Evolutionary conservation across 2,797 vertebrate genomes (phyloP).

Genomic region (Leuciscus waleckii): DNA sequence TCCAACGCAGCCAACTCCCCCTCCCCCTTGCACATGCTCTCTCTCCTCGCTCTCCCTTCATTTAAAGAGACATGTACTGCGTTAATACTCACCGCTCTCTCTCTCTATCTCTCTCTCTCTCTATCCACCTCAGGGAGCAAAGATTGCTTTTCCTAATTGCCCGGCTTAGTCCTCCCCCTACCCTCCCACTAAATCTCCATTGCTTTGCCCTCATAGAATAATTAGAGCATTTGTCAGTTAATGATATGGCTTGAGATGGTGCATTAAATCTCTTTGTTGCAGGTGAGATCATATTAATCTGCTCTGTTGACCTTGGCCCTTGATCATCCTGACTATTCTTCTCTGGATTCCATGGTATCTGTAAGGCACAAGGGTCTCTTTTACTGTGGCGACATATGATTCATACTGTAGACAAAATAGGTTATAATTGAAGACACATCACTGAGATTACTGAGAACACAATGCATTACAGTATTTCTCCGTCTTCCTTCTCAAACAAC

Average conservation of each 20-base stretch:
- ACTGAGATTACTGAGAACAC: not conserved
- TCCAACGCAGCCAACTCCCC: conserved; percentile 72
- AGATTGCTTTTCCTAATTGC: conserved; percentile 55
- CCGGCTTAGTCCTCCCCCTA: conserved; percentile 43
- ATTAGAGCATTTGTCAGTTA: conserved; percentile 53
- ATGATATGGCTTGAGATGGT: conserved; percentile 39
- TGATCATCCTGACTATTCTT: not conserved
- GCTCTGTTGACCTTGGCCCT: conserved; percentile 36
- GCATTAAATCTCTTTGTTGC: conserved; percentile 31
- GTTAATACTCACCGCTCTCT: conserved; percentile 59
- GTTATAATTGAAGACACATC: not conserved
- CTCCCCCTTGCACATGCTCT: conserved; percentile 59
- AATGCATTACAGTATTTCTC: not conserved
- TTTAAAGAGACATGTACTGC: conserved; percentile 60
- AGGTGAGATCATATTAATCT: not conserved
- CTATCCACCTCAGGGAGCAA: conserved; percentile 40
- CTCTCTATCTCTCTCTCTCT: conserved; percentile 35
- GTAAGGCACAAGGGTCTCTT: not conserved
- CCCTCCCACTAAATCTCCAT: conserved; percentile 48
- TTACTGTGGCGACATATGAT: not conserved
- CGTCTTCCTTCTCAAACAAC: not conserved
- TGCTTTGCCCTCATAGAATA: conserved; percentile 42
- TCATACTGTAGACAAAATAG: not conserved
- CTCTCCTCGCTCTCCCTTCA: conserved; percentile 48
- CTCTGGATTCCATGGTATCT: not conserved